Evolutionary conservation across 2,797 vertebrate species (phyloP).

Genomic region (Gymnopithys bicolor): DNA sequence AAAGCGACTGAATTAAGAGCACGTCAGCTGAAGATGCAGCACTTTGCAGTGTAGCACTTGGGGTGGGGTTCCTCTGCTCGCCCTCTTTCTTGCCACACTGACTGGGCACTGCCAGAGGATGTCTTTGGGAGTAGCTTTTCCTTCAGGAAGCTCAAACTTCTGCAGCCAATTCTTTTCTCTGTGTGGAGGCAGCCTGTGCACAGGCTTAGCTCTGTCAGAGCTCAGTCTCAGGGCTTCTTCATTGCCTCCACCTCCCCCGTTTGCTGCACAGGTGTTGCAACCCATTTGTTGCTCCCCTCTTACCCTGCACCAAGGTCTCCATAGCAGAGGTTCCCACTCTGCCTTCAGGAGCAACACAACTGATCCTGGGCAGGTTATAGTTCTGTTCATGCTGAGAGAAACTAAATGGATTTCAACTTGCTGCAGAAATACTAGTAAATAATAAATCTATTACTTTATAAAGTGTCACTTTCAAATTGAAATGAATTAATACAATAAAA

Average conservation of each 20-base stretch:
- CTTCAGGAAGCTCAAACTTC: background rate
- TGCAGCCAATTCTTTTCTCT: background rate
- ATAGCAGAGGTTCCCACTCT: background rate
- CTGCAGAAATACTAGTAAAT: background rate
- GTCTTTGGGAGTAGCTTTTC: background rate
- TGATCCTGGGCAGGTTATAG: background rate
- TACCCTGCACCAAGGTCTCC: background rate
- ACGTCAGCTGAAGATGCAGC: background rate
- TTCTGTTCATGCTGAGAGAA: background rate
- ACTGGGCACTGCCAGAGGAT: background rate
- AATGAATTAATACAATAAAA: background rate
- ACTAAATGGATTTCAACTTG: background rate
- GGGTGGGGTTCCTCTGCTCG: rapidly evolving
- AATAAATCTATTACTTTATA: background rate
- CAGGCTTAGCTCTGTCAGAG: background rate
- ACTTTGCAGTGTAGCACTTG: background rate
- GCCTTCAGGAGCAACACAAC: background rate
- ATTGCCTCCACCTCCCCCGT: background rate
- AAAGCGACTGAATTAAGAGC: background rate
- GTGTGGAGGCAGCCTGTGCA: background rate
- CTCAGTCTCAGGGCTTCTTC: background rate
- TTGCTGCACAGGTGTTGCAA: background rate
- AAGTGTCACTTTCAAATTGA: background rate
- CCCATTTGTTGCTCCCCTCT: background rate
- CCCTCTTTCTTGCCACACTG: background rate